These are phyloP conservation scores for Pagrus major DNA, from an alignment of 2,113 vertebrate species.

Conservation along the genomic window DNA sequence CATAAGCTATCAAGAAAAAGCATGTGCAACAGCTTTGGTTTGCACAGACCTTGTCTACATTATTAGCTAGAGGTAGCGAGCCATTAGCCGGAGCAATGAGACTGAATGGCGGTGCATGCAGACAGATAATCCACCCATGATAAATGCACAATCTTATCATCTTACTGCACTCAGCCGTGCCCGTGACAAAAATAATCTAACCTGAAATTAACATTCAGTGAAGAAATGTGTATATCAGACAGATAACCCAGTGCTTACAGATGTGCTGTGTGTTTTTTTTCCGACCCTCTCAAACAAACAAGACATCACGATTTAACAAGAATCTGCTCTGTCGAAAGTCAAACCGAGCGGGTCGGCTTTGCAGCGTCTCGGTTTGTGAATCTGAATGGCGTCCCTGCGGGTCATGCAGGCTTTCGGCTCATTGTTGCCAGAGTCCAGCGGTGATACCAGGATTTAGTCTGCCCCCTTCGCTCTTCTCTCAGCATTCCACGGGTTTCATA, in stretches of 20 bases:
- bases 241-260: background rate
- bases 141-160: background rate
- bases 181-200: too few relatives aligned
- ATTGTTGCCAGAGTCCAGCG: conserved; percentile 42
- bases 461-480: conserved; percentile 20
- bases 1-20: background rate
- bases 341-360: background rate
- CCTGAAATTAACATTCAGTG: background rate
- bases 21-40: background rate
- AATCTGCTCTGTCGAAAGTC: background rate
- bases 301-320: background rate
- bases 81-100: too few relatives aligned
- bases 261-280: background rate
- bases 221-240: background rate
- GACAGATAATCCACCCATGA: background rate
- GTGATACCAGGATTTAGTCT: conserved; percentile 22
- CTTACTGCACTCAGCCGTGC: too few relatives aligned
- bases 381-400: conserved; percentile 5
- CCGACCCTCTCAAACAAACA: background rate
- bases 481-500: conserved; percentile 61
- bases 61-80: background rate
- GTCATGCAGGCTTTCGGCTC: conserved; percentile 22
- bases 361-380: background rate
- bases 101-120: background rate
- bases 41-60: background rate